A percentile compares a stretch with the other conserved stretches of the same genome.
Conservation (phyloP, 2,113 vertebrate genomes). For the Vulpes ferrilata region DNA sequence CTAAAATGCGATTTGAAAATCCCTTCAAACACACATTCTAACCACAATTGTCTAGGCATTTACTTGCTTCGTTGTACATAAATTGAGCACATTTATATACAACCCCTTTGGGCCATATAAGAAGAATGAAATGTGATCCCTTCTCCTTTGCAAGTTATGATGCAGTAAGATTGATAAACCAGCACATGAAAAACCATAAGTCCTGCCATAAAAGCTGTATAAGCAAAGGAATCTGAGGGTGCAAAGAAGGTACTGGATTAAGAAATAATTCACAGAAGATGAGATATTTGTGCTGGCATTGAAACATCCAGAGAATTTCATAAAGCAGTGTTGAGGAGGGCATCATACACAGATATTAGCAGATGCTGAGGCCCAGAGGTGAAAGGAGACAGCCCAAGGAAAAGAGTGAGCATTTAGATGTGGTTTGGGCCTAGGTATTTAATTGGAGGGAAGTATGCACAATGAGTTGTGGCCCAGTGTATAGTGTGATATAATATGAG, state of each 20-base stretch:
- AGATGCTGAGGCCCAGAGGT: neutral
- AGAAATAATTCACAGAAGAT: neutral
- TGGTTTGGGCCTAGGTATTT: neutral
- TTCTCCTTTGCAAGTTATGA: neutral
- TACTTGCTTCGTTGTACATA: neutral
- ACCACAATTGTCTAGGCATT: neutral
- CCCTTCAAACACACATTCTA: neutral
- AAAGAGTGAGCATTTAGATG: neutral
- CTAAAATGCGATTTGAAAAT: neutral
- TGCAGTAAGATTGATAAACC: slow-evolving; percentile 1
- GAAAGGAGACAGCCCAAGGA: neutral
- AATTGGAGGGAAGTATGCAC: neutral
- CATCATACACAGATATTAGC: neutral
- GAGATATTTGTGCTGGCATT: neutral
- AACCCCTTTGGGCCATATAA: neutral
- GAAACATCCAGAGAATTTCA: neutral
- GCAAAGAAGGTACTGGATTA: neutral
- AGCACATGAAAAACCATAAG: neutral
- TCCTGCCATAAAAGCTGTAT: neutral
- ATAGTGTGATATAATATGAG: neutral
- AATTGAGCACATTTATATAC: neutral
- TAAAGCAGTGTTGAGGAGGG: neutral
- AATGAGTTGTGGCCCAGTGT: neutral
- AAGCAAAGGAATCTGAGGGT: neutral
- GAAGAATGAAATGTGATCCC: slow-evolving; percentile 15